These are phyloP conservation scores for Parauchenoglanis punctatus DNA, from an alignment of 2,797 vertebrate species.

Conservation along the genomic window DNA sequence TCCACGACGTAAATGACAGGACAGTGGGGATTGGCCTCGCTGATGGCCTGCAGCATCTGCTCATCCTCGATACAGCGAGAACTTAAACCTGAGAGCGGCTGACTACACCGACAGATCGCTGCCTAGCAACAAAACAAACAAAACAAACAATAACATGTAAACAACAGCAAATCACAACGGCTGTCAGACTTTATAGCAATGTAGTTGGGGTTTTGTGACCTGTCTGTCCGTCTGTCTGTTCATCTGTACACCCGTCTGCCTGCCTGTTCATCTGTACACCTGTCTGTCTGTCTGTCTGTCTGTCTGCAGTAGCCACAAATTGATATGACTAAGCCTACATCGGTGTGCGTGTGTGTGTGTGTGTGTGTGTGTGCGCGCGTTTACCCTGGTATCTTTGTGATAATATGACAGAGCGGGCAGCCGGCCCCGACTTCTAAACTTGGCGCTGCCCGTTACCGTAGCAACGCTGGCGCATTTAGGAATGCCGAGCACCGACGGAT, in stretches of 20 bases:
- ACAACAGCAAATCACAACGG: background rate
- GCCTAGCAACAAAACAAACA: constrained; percentile 67
- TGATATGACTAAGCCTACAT: no score
- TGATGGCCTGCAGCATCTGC: constrained; percentile 79
- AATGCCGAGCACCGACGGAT: constrained; percentile 75
- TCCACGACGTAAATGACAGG: constrained; percentile 84
- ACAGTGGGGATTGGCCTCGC: constrained; percentile 75
- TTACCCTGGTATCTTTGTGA: constrained; percentile 78
- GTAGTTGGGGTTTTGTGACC: background rate
- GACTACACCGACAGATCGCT: constrained; percentile 81
- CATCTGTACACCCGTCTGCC: background rate
- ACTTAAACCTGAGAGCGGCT: constrained; percentile 78
- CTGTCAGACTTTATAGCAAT: no score
- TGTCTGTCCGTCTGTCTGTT: background rate
- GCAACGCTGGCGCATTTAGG: constrained; percentile 71
- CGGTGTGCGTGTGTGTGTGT: background rate
- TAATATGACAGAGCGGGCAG: constrained; percentile 82
- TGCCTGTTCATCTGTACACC: no score
- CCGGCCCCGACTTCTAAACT: constrained; percentile 81
- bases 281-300: background rate
- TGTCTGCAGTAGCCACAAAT: background rate
- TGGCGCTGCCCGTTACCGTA: constrained; percentile 77
- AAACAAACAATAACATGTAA: background rate
- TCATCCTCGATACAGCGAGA: constrained; percentile 80
- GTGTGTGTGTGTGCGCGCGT: background rate